Conservation (phyloP, 2,797 vertebrate genomes). For the Oreortyx pictus region DNA sequence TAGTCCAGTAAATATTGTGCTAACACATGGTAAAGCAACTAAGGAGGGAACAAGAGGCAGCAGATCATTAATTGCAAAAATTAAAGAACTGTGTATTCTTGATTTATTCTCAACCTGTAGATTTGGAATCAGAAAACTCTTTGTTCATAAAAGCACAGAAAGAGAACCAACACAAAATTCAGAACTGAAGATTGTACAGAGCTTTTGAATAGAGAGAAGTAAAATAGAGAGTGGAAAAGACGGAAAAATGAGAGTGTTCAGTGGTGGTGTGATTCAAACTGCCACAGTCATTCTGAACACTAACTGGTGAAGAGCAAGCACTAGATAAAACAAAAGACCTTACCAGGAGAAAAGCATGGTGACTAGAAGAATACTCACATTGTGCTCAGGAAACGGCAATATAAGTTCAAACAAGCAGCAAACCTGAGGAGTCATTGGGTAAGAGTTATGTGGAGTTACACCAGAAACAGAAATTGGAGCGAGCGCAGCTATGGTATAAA, state of each 20-base stretch:
- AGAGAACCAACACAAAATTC: not conserved
- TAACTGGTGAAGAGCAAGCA: not conserved
- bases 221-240: not conserved
- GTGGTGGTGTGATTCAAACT: not conserved
- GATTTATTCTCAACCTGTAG: not conserved
- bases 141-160: not conserved
- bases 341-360: not conserved
- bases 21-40: not conserved
- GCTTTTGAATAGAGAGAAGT: not conserved
- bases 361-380: not conserved
- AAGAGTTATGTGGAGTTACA: not conserved
- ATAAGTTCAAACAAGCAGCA: not conserved
- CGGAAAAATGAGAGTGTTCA: not conserved
- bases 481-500: not conserved
- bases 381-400: not conserved
- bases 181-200: not conserved
- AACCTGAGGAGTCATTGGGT: not conserved
- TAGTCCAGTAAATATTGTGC: not conserved
- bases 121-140: not conserved
- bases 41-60: not conserved
- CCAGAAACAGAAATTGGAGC: not conserved
- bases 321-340: not conserved
- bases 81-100: not conserved
- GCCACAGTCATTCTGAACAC: not conserved
- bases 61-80: not conserved